Percentiles rank a stretch among this genome's conserved stretches.
Evolutionary conservation across 2,888 invertebrate species (phyloP).

Genomic region (Cyrtodaria siliqua): DNA sequence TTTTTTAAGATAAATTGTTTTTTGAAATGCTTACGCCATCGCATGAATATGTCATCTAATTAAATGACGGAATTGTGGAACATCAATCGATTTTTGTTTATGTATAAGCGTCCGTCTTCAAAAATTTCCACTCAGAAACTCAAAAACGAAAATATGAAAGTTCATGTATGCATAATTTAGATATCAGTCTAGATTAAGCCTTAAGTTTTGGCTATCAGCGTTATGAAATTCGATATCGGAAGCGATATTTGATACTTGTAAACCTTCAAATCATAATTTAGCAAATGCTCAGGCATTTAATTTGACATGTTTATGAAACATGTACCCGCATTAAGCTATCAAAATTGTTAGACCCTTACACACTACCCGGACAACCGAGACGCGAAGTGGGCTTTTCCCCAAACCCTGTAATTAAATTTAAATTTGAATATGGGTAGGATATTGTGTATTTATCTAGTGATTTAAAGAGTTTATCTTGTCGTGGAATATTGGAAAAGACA

Average conservation of each 20-base stretch:
- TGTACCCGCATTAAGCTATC: slow-evolving; percentile 26
- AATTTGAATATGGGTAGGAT: slow-evolving; percentile 39
- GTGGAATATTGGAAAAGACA: slow-evolving; percentile 48
- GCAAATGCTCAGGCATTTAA: neutral
- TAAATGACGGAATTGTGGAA: too few relatives aligned
- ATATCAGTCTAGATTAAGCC: too few relatives aligned
- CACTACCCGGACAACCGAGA: slow-evolving; percentile 8
- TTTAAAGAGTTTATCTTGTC: slow-evolving; percentile 54
- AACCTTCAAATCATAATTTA: neutral
- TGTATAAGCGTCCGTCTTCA: too few relatives aligned
- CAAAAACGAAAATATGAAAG: too few relatives aligned
- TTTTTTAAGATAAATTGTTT: too few relatives aligned
- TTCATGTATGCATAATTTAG: too few relatives aligned
- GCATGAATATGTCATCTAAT: too few relatives aligned
- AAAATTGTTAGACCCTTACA: slow-evolving; percentile 22
- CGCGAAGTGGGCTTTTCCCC: slow-evolving; percentile 3
- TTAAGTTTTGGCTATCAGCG: too few relatives aligned
- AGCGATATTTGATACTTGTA: neutral
- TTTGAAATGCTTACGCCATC: too few relatives aligned
- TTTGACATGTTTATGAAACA: slow-evolving; percentile 38
- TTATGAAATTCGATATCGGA: too few relatives aligned
- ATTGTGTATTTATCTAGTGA: slow-evolving; percentile 44
- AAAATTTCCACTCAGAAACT: too few relatives aligned
- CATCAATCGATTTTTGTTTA: too few relatives aligned
- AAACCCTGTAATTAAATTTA: slow-evolving; percentile 33